Evolutionary conservation across 2,113 vertebrate species (phyloP).

Genomic region (Vidua macroura): DNA sequence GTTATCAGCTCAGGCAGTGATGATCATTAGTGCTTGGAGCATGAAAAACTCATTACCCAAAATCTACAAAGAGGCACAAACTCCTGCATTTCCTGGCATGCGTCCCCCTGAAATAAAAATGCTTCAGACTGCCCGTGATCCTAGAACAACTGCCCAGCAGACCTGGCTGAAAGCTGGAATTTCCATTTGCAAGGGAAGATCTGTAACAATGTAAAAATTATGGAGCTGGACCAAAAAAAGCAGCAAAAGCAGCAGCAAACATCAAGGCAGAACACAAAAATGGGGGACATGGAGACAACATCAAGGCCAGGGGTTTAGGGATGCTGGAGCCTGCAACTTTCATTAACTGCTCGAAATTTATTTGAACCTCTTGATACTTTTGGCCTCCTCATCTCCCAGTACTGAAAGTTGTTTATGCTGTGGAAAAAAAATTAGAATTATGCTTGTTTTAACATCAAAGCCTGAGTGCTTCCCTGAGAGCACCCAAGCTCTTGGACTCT

Average conservation of each 20-base stretch:
- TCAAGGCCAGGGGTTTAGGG: neutral
- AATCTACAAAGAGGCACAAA: slow-evolving; percentile 5
- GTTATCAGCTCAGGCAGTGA: slow-evolving; percentile 50
- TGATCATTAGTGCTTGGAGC: neutral
- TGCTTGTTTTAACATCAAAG: neutral
- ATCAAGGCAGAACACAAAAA: neutral
- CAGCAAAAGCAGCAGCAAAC: neutral
- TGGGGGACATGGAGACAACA: neutral
- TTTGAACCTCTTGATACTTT: neutral
- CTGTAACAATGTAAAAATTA: neutral
- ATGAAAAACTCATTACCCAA: slow-evolving; percentile 48
- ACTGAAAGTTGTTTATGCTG: neutral
- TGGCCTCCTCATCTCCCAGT: neutral
- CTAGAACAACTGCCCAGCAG: neutral
- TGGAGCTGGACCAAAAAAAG: neutral
- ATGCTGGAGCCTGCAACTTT: neutral
- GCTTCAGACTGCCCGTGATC: neutral
- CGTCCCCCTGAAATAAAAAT: neutral
- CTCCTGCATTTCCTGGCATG: slow-evolving; percentile 19
- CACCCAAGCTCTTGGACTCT: neutral
- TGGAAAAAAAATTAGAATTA: neutral
- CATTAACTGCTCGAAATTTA: neutral
- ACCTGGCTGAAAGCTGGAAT: neutral
- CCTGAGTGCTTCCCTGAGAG: neutral
- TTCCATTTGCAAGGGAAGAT: neutral